These are phyloP conservation scores for Zaprionus taronus DNA, from an alignment of 1,140 invertebrate genomes.

Conservation along the genomic window DNA sequence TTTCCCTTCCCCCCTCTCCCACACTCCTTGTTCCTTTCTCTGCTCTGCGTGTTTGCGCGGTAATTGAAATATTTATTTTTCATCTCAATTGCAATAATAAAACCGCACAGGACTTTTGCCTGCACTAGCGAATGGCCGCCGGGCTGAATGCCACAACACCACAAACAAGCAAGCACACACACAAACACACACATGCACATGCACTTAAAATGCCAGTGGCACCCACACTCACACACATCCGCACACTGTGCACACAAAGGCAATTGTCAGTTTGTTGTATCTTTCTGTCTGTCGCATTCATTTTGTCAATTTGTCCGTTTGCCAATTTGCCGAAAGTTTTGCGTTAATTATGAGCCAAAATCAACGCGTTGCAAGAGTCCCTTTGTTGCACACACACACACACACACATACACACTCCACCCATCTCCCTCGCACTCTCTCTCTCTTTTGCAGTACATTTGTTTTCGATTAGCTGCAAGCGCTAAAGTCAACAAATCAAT, in stretches of 20 bases:
- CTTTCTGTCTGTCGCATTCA: conserved; percentile 43
- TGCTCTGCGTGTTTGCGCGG: conserved; percentile 44
- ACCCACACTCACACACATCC: neutral
- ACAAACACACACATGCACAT: neutral
- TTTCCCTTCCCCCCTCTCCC: neutral
- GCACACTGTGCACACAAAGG: conserved; percentile 50
- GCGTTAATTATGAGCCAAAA: conserved; percentile 80
- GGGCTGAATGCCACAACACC: conserved; percentile 33
- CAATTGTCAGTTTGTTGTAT: conserved; percentile 69
- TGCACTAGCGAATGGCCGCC: conserved; percentile 36
- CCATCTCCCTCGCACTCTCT: neutral
- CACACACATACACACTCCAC: neutral
- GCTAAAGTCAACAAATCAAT: conserved; percentile 77
- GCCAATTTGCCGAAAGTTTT: conserved; percentile 75
- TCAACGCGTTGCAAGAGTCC: conserved; percentile 63
- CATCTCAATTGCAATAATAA: conserved; percentile 71
- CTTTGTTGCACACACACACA: conserved; percentile 38
- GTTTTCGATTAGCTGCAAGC: conserved; percentile 77
- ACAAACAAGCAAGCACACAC: neutral
- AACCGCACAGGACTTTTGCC: conserved; percentile 59
- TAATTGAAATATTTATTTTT: conserved; percentile 82
- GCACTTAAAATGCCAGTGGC: conserved; percentile 45
- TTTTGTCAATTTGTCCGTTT: conserved; percentile 61
- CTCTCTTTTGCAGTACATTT: conserved; percentile 44
- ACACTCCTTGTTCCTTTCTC: neutral